Conservation (phyloP, 2,888 invertebrate genomes). For the Cosmia trapezina region DNA sequence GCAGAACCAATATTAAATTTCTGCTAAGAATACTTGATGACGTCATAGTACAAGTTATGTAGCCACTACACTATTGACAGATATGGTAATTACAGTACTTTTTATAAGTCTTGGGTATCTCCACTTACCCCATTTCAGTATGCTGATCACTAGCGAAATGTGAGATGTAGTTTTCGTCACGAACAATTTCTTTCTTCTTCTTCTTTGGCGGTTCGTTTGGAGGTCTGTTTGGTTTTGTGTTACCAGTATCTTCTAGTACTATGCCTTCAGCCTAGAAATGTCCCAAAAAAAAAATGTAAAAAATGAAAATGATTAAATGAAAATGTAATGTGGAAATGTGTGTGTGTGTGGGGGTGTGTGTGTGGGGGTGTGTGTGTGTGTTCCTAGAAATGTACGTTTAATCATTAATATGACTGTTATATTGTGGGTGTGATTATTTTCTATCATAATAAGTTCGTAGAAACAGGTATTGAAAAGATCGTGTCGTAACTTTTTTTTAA, state of each 20-base stretch:
- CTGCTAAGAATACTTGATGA: neutral
- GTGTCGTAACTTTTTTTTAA: no score
- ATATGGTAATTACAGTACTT: neutral
- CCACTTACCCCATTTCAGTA: slow-evolving; percentile 94
- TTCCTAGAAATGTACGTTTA: slow-evolving; percentile 70
- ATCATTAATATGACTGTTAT: no score
- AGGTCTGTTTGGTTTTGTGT: slow-evolving; percentile 59
- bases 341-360: no score
- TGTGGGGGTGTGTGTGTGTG: no score
- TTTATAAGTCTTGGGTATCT: neutral
- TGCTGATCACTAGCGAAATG: slow-evolving; percentile 96
- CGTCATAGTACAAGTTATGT: neutral
- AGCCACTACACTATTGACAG: neutral
- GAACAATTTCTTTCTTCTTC: slow-evolving; percentile 89
- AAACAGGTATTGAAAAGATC: no score
- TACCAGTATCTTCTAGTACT: slow-evolving; percentile 73
- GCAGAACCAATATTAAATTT: no score
- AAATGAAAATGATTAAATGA: no score
- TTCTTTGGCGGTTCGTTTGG: slow-evolving; percentile 79
- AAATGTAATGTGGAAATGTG: no score
- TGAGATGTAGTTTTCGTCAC: slow-evolving; percentile 96
- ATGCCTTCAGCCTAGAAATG: slow-evolving; percentile 78
- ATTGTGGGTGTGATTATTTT: no score
- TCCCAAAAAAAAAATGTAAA: no score
- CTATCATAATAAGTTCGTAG: no score